These are phyloP conservation scores for Malurus leucopterus DNA, from an alignment of 2,797 vertebrate species.

Conservation along the genomic window DNA sequence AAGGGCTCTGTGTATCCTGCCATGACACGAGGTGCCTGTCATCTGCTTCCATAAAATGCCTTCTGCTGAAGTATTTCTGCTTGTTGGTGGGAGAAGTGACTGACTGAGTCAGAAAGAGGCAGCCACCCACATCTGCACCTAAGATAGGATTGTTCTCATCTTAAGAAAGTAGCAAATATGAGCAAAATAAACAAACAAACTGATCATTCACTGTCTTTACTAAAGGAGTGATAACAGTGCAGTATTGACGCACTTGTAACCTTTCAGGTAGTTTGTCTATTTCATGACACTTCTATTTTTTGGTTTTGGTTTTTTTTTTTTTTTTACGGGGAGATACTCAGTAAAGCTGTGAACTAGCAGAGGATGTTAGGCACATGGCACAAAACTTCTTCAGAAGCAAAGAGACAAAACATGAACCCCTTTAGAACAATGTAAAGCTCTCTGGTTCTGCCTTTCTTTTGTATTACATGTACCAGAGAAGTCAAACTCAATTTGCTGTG, in stretches of 20 bases:
- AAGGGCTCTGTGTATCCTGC: background rate
- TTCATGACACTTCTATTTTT: background rate
- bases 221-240: background rate
- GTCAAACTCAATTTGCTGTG: background rate
- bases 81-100: background rate
- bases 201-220: background rate
- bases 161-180: background rate
- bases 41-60: background rate
- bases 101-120: background rate
- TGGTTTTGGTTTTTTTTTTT: background rate
- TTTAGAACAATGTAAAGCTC: background rate
- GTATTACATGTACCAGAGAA: background rate
- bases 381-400: background rate
- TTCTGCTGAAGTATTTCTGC: background rate
- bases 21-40: background rate
- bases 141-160: background rate
- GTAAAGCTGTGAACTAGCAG: background rate
- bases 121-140: background rate
- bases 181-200: background rate
- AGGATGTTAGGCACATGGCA: background rate
- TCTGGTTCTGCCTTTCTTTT: background rate
- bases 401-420: background rate
- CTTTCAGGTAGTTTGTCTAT: background rate
- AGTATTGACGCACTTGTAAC: background rate
- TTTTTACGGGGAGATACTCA: background rate